A percentile compares a stretch with the other conserved stretches of the same genome.
These are phyloP conservation scores for Caenorhabditis drosophilae DNA, from an alignment of 2,888 invertebrate species.

Conservation along the genomic window DNA sequence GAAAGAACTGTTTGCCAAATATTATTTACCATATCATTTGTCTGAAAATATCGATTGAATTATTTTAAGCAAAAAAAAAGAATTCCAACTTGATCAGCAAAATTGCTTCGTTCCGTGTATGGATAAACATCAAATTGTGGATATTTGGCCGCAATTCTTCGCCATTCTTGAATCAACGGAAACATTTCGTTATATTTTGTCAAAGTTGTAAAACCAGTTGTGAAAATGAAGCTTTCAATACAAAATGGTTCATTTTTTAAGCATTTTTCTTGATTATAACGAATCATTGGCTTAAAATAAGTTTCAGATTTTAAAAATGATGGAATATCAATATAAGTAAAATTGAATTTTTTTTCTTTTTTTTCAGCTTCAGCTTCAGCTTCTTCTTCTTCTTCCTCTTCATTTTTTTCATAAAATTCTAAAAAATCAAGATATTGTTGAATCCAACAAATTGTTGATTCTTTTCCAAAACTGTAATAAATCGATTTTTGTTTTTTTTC, in stretches of 20 bases:
- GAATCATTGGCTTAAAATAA: slow-evolving; percentile 34
- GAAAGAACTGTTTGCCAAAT: slow-evolving; percentile 57
- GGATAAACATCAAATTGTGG: slow-evolving; percentile 42
- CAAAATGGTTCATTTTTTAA: slow-evolving; percentile 43
- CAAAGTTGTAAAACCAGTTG: slow-evolving; percentile 57
- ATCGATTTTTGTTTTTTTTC: no score
- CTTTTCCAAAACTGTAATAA: slow-evolving; percentile 41
- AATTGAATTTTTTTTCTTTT: slow-evolving; percentile 2
- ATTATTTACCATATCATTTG: slow-evolving; percentile 42
- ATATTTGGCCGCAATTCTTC: slow-evolving; percentile 41
- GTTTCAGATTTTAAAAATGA: slow-evolving; percentile 33
- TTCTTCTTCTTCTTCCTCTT: slow-evolving; percentile 30
- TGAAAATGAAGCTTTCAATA: slow-evolving; percentile 48
- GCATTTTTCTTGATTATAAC: slow-evolving; percentile 37
- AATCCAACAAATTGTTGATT: slow-evolving; percentile 53
- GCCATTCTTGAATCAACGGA: slow-evolving; percentile 52
- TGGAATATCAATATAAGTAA: slow-evolving; percentile 42
- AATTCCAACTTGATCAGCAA: slow-evolving; percentile 60
- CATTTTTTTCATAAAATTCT: slow-evolving; percentile 39
- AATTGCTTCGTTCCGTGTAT: slow-evolving; percentile 53
- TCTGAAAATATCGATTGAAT: no score
- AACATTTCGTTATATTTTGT: slow-evolving; percentile 54
- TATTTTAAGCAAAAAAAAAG: no score
- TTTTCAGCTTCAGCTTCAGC: no score
- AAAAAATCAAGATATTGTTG: slow-evolving; percentile 46